Evolutionary conservation across 2,888 invertebrate species (phyloP), one percentile per base, ranked within the genome.

Genomic region (Crioceris asparagi): DNA sequence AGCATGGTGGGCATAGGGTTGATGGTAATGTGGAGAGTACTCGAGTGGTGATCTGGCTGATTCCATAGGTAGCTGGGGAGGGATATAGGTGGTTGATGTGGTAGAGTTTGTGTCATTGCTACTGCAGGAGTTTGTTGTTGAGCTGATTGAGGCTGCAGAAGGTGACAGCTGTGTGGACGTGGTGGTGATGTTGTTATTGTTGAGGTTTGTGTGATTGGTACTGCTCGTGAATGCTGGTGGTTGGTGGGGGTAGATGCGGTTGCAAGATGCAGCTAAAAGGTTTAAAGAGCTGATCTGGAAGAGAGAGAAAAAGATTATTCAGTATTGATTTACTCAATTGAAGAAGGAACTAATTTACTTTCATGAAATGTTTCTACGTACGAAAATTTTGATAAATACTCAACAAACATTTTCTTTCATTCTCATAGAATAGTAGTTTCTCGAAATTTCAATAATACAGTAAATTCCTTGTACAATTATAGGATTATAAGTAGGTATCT

Each of bases 251-350:
- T 62, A 62, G 50, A 62, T 58, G 38, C 61, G 41, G 35, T 58
- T 56, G 49, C 60, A 62, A 12, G 60, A 57, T 14, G 61, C 57
- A 19, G 61, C 61, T 10, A 64, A 48, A n/a, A 62, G 52, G 42
- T 61, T 60, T 23, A 64, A 39, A 3, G 63, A 55, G 4, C 60
- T 52, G 48, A 65, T 59, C 65, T 65, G 57, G 2, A 62, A 61
- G 19, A 36, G 44, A 44, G 40, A 39, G 33, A 42, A 42, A 36
- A 35, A 16, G 30, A n/a, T 15, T 15, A 18, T 36, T 25, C 12
- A 10, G 15, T 16, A 21, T 10, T 21, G 21, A 6, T 21, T 7
- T 21, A 21, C 7, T 21, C 7, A 7, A 21, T 21, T 21, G 21
- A 21, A 6, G 10, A 6, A 21, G 10, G 6, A 10, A 6, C 6